phyloP scores from a whole-genome alignment of 2,888 invertebrate species.

The Chymomyza fuscimana region DNA sequence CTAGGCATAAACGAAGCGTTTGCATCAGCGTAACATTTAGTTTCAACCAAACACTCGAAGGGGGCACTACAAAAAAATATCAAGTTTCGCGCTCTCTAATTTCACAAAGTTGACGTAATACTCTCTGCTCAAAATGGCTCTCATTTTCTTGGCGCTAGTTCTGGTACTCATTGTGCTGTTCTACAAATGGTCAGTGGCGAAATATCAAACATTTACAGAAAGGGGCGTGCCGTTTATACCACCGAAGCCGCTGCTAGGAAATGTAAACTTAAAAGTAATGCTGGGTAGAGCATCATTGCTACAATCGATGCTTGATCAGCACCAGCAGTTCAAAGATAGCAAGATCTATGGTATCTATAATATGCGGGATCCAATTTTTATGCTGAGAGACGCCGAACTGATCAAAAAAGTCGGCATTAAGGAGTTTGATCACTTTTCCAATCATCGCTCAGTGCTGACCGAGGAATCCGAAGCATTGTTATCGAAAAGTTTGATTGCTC shows the following conservation, averaged over 20 bases:
- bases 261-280: constrained; percentile 29
- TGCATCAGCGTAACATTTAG: neutral
- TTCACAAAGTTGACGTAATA: neutral
- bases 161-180: constrained; percentile 30
- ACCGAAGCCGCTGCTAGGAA: constrained; percentile 51
- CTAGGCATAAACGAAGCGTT: neutral
- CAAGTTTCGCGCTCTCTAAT: neutral
- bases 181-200: constrained; percentile 59
- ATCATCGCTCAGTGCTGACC: constrained; percentile 78
- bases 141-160: constrained; percentile 24
- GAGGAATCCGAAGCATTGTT: constrained; percentile 80
- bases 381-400: constrained; percentile 81
- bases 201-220: constrained; percentile 36
- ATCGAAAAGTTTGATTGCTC: constrained; percentile 80
- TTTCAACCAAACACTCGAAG: neutral
- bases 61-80: neutral
- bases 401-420: constrained; percentile 81
- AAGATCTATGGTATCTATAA: constrained; percentile 81
- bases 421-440: constrained; percentile 82
- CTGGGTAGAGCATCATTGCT: constrained; percentile 37
- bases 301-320: constrained; percentile 31
- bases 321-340: constrained; percentile 22
- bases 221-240: constrained; percentile 39
- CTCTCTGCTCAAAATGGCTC: constrained; percentile 36
- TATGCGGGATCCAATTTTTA: constrained; percentile 76